These are phyloP conservation scores for Carassius auratus DNA, from an alignment of 2,113 vertebrate species.

Conservation along the genomic window DNA sequence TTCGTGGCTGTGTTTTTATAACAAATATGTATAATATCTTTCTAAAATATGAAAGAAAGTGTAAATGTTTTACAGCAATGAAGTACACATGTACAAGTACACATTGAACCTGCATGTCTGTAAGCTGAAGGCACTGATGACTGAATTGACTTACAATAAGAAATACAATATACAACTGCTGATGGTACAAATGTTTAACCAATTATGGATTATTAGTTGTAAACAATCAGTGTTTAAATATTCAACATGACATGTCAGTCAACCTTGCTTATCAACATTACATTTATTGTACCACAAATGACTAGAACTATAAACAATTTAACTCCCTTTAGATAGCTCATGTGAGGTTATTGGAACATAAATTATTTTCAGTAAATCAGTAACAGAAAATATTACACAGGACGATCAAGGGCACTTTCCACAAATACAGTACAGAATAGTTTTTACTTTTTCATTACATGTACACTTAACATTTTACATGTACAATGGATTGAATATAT, in stretches of 20 bases:
- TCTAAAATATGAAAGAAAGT: neutral
- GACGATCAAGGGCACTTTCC: neutral
- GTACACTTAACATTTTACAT: neutral
- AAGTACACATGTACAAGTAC: too few species aligned
- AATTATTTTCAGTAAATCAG: neutral
- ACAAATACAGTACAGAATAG: neutral
- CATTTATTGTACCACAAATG: neutral
- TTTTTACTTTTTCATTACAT: neutral
- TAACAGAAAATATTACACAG: neutral
- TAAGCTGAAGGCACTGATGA: neutral
- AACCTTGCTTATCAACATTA: neutral
- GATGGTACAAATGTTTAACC: neutral
- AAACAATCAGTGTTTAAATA: neutral
- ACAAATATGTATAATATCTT: neutral
- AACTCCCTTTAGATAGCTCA: neutral
- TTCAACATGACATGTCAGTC: neutral
- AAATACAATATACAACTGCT: neutral
- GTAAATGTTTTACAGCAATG: neutral
- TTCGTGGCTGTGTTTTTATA: neutral
- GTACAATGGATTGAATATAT: neutral
- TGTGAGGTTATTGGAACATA: neutral
- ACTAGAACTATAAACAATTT: too few species aligned
- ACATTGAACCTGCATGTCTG: neutral
- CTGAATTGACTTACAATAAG: neutral
- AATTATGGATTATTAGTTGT: neutral